These are phyloP conservation scores for Octopus sinensis DNA, from an alignment of 1,140 invertebrate genomes.

Conservation along the genomic window DNA sequence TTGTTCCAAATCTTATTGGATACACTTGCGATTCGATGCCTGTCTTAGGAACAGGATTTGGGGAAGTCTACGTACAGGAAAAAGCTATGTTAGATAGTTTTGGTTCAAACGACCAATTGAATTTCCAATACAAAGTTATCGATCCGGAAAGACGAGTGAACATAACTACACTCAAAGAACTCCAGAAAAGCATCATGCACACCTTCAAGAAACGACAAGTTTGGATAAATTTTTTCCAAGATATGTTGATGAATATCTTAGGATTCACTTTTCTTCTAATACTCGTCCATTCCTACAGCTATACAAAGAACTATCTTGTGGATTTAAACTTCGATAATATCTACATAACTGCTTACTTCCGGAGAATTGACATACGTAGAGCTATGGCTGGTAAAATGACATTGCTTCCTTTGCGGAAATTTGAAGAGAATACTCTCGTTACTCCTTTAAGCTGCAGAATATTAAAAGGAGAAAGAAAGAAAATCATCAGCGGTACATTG, in stretches of 20 bases:
- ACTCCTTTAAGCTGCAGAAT: conserved; percentile 31
- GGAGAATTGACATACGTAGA: conserved; percentile 50
- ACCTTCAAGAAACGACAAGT: conserved; percentile 39
- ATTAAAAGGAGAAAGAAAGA: conserved; percentile 34
- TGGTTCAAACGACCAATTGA: conserved; percentile 40
- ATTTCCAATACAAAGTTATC: conserved; percentile 47
- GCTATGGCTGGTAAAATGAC: conserved; percentile 32
- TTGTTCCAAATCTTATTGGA: conserved; percentile 37
- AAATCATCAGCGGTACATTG: conserved; percentile 34
- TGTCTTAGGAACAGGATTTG: conserved; percentile 43
- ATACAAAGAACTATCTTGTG: conserved; percentile 47
- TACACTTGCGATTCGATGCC: conserved; percentile 39
- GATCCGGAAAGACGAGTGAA: conserved; percentile 29
- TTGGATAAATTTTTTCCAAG: conserved; percentile 36
- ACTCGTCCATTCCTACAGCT: conserved; percentile 42
- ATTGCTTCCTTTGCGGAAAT: conserved; percentile 47
- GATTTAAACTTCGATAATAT: conserved; percentile 52
- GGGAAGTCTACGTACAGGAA: conserved; percentile 40
- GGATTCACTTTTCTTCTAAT: conserved; percentile 50
- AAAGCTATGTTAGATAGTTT: conserved; percentile 35
- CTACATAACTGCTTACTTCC: conserved; percentile 54
- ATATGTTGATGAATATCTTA: conserved; percentile 37
- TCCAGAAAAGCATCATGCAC: conserved; percentile 40
- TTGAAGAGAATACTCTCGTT: conserved; percentile 34
- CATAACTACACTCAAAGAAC: conserved; percentile 41